Base-by-base conservation (phyloP, 2,888 invertebrate genomes). In the Lasius fuliginosus region DNA sequence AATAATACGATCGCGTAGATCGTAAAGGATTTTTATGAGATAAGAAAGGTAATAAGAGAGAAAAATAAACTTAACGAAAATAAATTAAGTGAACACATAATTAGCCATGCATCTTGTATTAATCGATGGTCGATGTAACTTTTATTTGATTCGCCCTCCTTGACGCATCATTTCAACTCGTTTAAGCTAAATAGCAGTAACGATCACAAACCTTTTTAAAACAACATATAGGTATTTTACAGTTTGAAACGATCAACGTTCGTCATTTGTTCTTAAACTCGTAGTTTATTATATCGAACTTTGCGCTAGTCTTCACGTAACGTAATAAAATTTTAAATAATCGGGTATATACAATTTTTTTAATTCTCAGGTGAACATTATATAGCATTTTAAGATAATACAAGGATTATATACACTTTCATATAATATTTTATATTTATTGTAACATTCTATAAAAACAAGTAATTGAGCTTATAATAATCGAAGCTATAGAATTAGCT, bases 401-500 rank as follows among this genome's bases (percentile, higher is more conserved):
- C 90, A 85, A 88, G 69, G 53, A 89, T 87, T 86, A 82, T 88
- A 87, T 86, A 87, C 73, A 87, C 30, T 84, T 87, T 87, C 81
- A 83, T 83, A 87, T 84, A 82, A 89, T 85, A 89, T 84, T 87
- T 89, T 89, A 67, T 89, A 89, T 87, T 89, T 89, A 84, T 87
- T 87, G 83, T 77, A 81, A 82, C 76, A 87, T 85, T 87, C 74
- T 82, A 53, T 83, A 56, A 68, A 77, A 68, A 58, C 6, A 58
- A 40, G 67, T 89, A 89, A 89, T 85, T 83, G 90, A 89, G 88
- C 90, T 89, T 89, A 83, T 82, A 89, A 84, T 81, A 53, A 69
- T 81, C 75, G 67, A 83, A 77, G 74, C 81, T 76, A 89, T 82
- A 82, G 82, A 60, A 75, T 76, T 83, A 89, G 74, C 67, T 71